Percentiles rank a stretch among this genome's conserved stretches.
Evolutionary conservation across 2,888 invertebrate species (phyloP).

Genomic region (Marronus borbonicus): DNA sequence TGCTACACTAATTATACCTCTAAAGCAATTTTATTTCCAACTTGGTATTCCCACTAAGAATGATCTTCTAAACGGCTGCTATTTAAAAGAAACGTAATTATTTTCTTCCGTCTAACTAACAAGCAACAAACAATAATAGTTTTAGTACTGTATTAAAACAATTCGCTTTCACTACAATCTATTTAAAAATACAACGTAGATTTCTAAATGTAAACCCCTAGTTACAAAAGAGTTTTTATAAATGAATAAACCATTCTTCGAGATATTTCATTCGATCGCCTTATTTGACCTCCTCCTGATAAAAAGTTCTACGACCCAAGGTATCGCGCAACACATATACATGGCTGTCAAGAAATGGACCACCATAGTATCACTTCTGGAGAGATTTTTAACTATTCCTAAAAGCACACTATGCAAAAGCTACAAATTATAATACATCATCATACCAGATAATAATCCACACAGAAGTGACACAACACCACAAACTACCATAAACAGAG

Average conservation of each 20-base stretch:
- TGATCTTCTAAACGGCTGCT: too few relatives aligned
- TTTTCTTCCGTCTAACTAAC: too few relatives aligned
- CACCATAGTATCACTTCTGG: slow-evolving; percentile 77
- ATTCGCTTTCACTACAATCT: too few relatives aligned
- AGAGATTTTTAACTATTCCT: slow-evolving; percentile 77
- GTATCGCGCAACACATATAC: slow-evolving; percentile 77
- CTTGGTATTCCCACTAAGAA: too few relatives aligned
- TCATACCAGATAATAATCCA: slow-evolving; percentile 79
- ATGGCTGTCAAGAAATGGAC: slow-evolving; percentile 79
- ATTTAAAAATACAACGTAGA: too few relatives aligned
- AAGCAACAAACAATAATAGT: too few relatives aligned
- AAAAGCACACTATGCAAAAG: slow-evolving; percentile 58
- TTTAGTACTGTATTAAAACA: too few relatives aligned
- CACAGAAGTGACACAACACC: slow-evolving; percentile 79
- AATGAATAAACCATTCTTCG: not conserved
- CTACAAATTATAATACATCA: not conserved
- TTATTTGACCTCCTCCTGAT: not conserved
- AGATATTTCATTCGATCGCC: not conserved
- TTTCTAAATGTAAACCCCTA: too few relatives aligned
- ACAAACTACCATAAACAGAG: slow-evolving; percentile 81
- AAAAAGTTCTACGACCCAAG: slow-evolving; percentile 78
- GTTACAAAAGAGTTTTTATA: not conserved
- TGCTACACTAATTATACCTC: too few relatives aligned
- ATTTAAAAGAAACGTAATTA: too few relatives aligned
- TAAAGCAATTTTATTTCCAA: too few relatives aligned